Evolutionary conservation across 1,140 invertebrate species (phyloP).

Genomic region (Hesperophylax magnus): DNA sequence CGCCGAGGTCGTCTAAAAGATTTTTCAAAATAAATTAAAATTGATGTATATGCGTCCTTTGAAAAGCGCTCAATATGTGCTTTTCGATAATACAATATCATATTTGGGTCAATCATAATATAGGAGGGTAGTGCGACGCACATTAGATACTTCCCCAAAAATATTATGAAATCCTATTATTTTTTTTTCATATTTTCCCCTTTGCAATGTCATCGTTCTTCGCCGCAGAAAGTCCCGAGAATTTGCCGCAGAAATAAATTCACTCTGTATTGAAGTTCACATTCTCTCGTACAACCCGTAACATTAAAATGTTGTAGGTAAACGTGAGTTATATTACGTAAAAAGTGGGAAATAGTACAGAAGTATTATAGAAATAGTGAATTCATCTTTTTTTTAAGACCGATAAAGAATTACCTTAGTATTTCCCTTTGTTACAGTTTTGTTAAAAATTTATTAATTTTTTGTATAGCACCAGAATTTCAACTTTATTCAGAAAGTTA

Average conservation of each 20-base stretch:
- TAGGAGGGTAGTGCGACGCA: constrained; percentile 28
- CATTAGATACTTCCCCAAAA: constrained; percentile 51
- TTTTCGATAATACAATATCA: not conserved
- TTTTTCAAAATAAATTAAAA: no score
- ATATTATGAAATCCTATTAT: constrained; percentile 58
- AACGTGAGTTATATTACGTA: not conserved
- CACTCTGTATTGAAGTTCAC: constrained; percentile 4
- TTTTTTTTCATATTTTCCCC: constrained; percentile 53
- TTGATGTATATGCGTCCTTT: no score
- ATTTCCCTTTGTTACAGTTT: no score
- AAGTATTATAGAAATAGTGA: no score
- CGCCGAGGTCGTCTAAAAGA: no score
- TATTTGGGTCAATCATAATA: constrained; percentile 51
- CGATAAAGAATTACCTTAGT: not conserved
- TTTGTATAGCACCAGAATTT: no score
- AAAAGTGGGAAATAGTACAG: not conserved
- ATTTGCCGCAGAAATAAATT: constrained; percentile 11
- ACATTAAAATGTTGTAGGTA: not conserved
- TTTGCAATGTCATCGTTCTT: constrained; percentile 56
- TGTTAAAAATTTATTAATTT: no score
- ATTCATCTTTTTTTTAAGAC: not conserved
- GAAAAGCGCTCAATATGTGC: no score
- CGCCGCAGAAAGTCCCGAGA: not conserved
- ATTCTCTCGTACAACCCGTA: not conserved
- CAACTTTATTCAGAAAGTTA: no score